A percentile compares a stretch with the other conserved stretches of the same genome.
These are phyloP conservation scores for Amiota communis DNA, from an alignment of 2,888 invertebrate species.

Conservation along the genomic window DNA sequence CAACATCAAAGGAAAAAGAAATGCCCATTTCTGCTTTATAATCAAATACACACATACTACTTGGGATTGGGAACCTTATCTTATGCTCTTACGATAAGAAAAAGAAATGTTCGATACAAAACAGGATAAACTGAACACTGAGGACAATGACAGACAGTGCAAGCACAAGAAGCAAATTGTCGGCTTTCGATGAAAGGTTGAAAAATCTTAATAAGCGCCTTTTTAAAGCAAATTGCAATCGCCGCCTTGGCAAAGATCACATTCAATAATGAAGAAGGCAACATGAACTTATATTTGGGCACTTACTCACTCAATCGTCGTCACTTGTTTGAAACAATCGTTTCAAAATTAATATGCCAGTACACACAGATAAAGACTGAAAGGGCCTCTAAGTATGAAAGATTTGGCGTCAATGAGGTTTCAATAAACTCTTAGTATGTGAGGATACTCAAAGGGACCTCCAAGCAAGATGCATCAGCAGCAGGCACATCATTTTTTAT, in stretches of 20 bases:
- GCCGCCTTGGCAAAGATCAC: no score
- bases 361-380: not conserved
- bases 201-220: not conserved
- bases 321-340: not conserved
- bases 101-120: not conserved
- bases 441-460: conserved; percentile 5
- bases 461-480: conserved; percentile 9
- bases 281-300: no score
- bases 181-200: not conserved
- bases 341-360: not conserved
- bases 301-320: not conserved
- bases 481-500: conserved; percentile 52
- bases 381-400: no score
- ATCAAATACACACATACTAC: no score
- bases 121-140: conserved; percentile 5
- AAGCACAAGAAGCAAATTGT: not conserved
- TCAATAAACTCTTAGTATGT: no score
- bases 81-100: not conserved
- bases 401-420: no score
- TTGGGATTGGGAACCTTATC: conserved; percentile 15
- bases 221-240: no score
- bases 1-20: not conserved
- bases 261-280: no score
- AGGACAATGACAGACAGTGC: not conserved
- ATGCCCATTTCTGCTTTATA: not conserved